Conservation (phyloP, 2,797 vertebrate genomes). For the Buphagus erythrorhynchus region DNA sequence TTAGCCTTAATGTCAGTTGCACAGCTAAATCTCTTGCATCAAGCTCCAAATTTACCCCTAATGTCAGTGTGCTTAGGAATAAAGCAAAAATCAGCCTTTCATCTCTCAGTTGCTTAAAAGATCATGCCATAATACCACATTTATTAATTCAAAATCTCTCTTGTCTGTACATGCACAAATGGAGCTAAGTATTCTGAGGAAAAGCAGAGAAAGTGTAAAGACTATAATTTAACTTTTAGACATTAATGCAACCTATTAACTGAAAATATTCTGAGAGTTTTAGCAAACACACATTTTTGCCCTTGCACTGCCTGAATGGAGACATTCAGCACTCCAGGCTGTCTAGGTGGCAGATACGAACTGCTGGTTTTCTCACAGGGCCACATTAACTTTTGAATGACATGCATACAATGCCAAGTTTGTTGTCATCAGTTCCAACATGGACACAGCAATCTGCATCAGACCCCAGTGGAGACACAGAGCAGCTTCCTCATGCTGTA, state of each 20-base stretch:
- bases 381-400: neutral
- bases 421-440: neutral
- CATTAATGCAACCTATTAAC: neutral
- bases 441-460: neutral
- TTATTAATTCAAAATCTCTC: conserved; percentile 42
- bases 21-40: conserved; percentile 10
- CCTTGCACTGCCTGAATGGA: neutral
- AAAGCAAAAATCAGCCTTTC: conserved; percentile 34
- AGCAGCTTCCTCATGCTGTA: neutral
- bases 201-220: neutral
- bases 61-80: neutral
- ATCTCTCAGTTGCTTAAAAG: conserved; percentile 11
- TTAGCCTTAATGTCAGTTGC: conserved; percentile 13
- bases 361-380: neutral
- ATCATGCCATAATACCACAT: conserved; percentile 24
- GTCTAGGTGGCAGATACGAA: neutral
- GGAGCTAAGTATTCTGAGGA: neutral
- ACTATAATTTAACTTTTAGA: neutral
- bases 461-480: neutral
- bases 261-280: neutral
- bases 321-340: neutral
- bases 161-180: neutral
- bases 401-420: neutral
- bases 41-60: neutral
- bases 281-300: neutral